A percentile compares a stretch with the other conserved stretches of the same genome.
Conservation (phyloP, 2,113 vertebrate species). For the Pelodiscus sinensis region DNA sequence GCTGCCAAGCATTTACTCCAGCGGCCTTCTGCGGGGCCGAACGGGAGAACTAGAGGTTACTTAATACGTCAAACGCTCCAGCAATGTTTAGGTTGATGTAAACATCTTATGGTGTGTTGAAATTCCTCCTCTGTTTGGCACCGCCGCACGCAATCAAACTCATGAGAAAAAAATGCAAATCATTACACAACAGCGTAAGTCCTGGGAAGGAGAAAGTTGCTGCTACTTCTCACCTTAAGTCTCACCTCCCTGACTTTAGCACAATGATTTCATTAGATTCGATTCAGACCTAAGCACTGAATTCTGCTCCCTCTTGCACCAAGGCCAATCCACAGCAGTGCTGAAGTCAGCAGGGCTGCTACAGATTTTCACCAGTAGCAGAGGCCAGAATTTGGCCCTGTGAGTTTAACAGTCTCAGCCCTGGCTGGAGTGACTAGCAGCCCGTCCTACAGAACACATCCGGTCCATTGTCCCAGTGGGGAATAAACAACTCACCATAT, state of each 20-base stretch:
- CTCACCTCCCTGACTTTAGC: background rate
- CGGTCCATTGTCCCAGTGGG: background rate
- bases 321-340: background rate
- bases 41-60: slow-evolving; percentile 45
- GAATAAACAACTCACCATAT: background rate
- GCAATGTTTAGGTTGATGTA: slow-evolving; percentile 75
- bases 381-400: background rate
- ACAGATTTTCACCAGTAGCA: background rate
- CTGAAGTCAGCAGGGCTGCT: background rate
- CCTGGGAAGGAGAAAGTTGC: slow-evolving; percentile 67
- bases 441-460: background rate
- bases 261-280: background rate
- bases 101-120: slow-evolving; percentile 78
- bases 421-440: background rate
- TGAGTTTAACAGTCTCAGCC: background rate
- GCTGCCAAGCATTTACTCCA: slow-evolving; percentile 21
- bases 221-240: background rate
- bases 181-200: slow-evolving; percentile 71
- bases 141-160: slow-evolving; percentile 40
- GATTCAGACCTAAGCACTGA: background rate
- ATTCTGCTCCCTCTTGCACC: background rate
- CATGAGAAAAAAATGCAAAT: slow-evolving; percentile 71
- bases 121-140: slow-evolving; percentile 75
- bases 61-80: slow-evolving; percentile 62
- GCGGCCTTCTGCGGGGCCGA: background rate